Evolutionary conservation across 2,888 invertebrate species (phyloP), one percentile per base, ranked within the genome.

Genomic region (Drosophila mettleri): DNA sequence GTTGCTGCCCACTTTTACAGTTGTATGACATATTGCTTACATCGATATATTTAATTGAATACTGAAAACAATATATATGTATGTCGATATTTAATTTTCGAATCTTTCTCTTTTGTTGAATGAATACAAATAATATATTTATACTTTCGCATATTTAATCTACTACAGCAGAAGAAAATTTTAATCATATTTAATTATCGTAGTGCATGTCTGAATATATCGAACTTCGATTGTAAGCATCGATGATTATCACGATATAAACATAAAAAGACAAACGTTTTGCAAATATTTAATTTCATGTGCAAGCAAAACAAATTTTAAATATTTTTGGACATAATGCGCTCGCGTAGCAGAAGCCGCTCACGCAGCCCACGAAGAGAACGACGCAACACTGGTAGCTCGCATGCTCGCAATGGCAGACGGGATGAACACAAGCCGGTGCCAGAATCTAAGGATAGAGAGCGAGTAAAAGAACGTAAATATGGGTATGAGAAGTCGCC

Each of bases 331-430:
- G 4, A 8, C 8, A 60, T 39, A 41, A 77, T 84, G 83, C 74
- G 72, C 1, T 80, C 88, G 33, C 86, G 70, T n/a, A 84, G 64
- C 55, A 77, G 65, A 34, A 78, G 75, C 39, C 76, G 75, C 2
- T 77, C 76, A 10, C 69, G 74, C 1, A 83, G 81, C 18, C 54
- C 54, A 9, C 81, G 80, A 7, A 73, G 63, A 34, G 60, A 65
- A 4, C 66, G 70, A 9, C 58, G 36, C 1, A 41, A 69, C 7
- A 51, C 53, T 22, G 64, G 62, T 9, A 55, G 41, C 9, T 69
- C 64, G 2, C 14, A 52, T 12, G 34, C 16, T 3, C 70, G 62
- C 1, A 46, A 69, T 12, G 66, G 70, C 4, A 72, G 61, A 8
- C 61, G 39, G 9, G 72, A 62, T 38, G 12, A 33, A 16, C 22